Conservation (phyloP, 2,113 vertebrate species). For the Cebus imitator region DNA sequence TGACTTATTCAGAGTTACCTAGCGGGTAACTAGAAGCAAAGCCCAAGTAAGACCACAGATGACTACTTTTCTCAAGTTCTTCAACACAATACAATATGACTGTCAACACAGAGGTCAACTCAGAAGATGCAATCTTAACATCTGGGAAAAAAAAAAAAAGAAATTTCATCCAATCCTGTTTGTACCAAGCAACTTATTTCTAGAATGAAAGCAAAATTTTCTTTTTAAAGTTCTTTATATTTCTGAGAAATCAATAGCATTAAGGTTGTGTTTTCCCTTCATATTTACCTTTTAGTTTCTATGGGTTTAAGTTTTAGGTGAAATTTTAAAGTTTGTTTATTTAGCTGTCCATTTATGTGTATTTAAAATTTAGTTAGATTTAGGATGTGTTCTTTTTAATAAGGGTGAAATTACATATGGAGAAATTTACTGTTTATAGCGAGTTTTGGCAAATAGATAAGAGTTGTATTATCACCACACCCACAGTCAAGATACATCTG, state of each 20-base stretch:
- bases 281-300: background rate
- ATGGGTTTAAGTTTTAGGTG: background rate
- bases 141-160: background rate
- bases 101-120: background rate
- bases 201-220: background rate
- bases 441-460: background rate
- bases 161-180: background rate
- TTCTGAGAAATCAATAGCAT: background rate
- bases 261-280: background rate
- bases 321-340: background rate
- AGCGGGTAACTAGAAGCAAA: background rate
- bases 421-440: background rate
- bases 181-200: background rate
- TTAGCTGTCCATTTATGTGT: background rate
- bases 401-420: background rate
- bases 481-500: background rate
- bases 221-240: background rate
- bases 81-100: background rate
- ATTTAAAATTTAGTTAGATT: background rate
- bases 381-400: background rate
- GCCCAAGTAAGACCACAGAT: background rate
- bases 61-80: background rate
- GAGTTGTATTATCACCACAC: background rate
- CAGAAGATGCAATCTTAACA: background rate
- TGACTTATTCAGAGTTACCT: background rate